Base-by-base conservation (phyloP, 2,797 vertebrate genomes). In the Yasuhikotakia modesta region DNA sequence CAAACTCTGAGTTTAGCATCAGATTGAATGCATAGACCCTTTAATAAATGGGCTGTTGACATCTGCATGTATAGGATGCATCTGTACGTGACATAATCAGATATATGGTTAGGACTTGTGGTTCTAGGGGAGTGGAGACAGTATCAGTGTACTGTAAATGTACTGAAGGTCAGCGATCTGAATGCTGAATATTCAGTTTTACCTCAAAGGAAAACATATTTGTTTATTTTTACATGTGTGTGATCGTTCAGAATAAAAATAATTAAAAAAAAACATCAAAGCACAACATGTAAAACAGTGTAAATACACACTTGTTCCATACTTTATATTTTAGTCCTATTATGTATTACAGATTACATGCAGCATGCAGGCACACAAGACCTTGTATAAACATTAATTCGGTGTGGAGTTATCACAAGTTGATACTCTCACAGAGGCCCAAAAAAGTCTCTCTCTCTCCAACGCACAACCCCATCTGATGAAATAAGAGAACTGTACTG, bases 401-500 rank as follows among this genome's bases (percentile, higher is more conserved):
- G 27, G 55, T 58, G 22, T 27, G 53, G 55, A 14, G 22, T 24
- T 50, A 27, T 58, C 7, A n/a, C 30, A 39, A 5, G 30, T 39
- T 32, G 2, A 71, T 43, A 14, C 2, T 32, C 13, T 46, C 14
- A n/a, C 13, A 60, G n/a, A 35, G 53, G 5, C 2, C 32, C 35
- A 39, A 39, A 39, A 39, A 1, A 39, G 4, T 39, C 13, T 22
- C n/a, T 58, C 17, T 58, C 55, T 70, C 45, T 63, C 22, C 52
- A 21, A 7, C 53, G 10, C 53, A 57, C 14, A 30, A 24, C 35
- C 17, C 48, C 30, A 17, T 35, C 12, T 32, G 58, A 65, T 16
- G 78, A 61, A 80, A 82, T 55, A 58, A 61, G 75, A 83, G 32
- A 75, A 53, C 35, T 63, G 24, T 22, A 32, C 43, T 64, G 39